These are phyloP conservation scores for Hippocampus guttulatus DNA, from an alignment of 2,113 vertebrate species.

Conservation along the genomic window DNA sequence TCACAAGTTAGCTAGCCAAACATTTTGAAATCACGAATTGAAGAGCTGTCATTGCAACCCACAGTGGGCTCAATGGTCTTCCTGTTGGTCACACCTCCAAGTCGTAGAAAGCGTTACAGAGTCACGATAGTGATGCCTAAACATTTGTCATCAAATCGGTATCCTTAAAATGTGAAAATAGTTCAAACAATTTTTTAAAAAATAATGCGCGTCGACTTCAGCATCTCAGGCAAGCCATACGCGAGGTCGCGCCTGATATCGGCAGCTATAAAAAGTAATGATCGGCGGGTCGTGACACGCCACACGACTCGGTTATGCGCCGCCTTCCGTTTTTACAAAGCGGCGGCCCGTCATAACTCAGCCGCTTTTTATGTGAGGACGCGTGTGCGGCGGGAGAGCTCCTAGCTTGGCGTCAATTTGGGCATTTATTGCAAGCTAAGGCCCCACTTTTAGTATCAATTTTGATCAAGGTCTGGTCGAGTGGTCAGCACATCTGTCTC, in stretches of 20 bases:
- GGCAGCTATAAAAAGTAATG: constrained; percentile 56
- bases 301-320: constrained; percentile 38
- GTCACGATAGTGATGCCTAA: too few relatives aligned
- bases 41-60: too few relatives aligned
- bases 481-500: background rate
- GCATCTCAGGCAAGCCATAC: constrained; percentile 23
- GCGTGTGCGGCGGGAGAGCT: constrained; percentile 30
- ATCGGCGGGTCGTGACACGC: constrained; percentile 52
- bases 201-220: too few relatives aligned
- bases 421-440: constrained; percentile 23
- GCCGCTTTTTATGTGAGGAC: constrained; percentile 40
- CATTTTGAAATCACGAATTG: too few relatives aligned
- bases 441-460: constrained; percentile 5
- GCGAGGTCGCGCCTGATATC: constrained; percentile 52
- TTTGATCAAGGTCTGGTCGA: background rate
- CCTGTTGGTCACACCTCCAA: too few relatives aligned
- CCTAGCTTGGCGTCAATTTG: constrained; percentile 48
- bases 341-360: constrained; percentile 51
- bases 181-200: too few relatives aligned
- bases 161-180: too few relatives aligned
- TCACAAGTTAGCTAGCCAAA: too few relatives aligned
- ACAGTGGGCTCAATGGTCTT: too few relatives aligned
- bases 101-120: too few relatives aligned
- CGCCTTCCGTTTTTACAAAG: constrained; percentile 52
- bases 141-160: too few relatives aligned